Evolutionary conservation across 2,888 invertebrate species (phyloP).

Genomic region (Mythimna albipuncta): DNA sequence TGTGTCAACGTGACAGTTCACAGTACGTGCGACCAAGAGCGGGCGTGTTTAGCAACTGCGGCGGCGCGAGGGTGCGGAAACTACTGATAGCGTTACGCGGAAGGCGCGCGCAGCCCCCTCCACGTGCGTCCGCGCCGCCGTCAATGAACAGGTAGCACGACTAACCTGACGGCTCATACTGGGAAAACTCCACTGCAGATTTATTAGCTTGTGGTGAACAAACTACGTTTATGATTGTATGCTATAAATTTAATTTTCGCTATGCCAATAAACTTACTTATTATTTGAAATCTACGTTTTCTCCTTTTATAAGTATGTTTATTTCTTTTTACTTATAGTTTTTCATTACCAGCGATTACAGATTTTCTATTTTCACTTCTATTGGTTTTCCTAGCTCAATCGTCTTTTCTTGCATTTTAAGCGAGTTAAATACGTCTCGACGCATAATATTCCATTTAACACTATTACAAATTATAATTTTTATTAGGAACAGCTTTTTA

Average conservation of each 20-base stretch:
- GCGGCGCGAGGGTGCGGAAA: slow-evolving; percentile 88
- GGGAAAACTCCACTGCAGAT: slow-evolving; percentile 67
- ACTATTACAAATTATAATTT: too few relatives aligned
- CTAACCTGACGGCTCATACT: slow-evolving; percentile 75
- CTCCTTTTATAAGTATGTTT: slow-evolving; percentile 1
- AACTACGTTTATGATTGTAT: slow-evolving; percentile 48
- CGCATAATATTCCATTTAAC: not conserved
- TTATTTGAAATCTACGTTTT: slow-evolving; percentile 38
- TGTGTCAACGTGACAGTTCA: slow-evolving; percentile 81
- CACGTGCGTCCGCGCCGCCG: slow-evolving; percentile 78
- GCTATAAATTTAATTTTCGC: slow-evolving; percentile 40
- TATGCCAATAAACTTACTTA: not conserved
- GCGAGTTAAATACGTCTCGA: too few relatives aligned
- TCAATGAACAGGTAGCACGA: slow-evolving; percentile 87
- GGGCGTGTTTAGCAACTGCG: slow-evolving; percentile 90
- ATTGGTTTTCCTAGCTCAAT: not conserved
- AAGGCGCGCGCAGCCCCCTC: slow-evolving; percentile 87
- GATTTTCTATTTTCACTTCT: slow-evolving; percentile 25
- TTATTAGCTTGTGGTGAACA: slow-evolving; percentile 58
- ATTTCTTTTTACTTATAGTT: not conserved
- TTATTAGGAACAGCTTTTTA: not conserved
- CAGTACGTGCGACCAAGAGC: slow-evolving; percentile 86
- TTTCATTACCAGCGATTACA: not conserved
- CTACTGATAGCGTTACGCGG: slow-evolving; percentile 90
- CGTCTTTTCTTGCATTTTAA: not conserved